These are phyloP conservation scores for Rissa tridactyla DNA, from an alignment of 2,113 vertebrate genomes.

Conservation along the genomic window DNA sequence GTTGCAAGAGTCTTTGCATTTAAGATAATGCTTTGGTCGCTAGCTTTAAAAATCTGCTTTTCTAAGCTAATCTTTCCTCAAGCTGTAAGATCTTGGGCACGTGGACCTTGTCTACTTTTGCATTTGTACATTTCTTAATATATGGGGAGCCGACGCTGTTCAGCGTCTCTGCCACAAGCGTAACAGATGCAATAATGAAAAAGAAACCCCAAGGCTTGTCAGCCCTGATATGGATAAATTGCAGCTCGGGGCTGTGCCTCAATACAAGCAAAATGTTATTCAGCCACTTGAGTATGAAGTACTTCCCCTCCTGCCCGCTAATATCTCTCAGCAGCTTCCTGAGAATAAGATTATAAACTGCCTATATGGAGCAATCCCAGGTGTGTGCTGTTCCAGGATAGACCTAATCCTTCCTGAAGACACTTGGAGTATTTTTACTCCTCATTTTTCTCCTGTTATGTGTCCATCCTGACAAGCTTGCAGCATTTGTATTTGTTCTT, in stretches of 20 bases:
- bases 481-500: not conserved
- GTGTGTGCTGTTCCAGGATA: not conserved
- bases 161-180: accelerated
- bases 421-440: not conserved
- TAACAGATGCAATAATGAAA: not conserved
- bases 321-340: constrained; percentile 11
- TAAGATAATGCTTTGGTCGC: not conserved
- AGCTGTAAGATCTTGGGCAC: not conserved
- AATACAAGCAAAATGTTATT: not conserved
- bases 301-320: not conserved
- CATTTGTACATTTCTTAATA: not conserved
- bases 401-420: not conserved
- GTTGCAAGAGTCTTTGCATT: not conserved
- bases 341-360: not conserved
- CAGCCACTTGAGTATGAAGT: not conserved
- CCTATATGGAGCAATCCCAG: not conserved
- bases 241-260: not conserved
- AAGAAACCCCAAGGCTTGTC: not conserved
- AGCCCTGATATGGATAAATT: not conserved
- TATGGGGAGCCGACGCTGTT: not conserved
- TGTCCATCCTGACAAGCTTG: not conserved
- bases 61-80: not conserved
- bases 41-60: not conserved
- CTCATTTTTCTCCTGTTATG: not conserved
- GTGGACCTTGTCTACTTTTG: not conserved